A percentile compares a stretch with the other conserved stretches of the same genome.
phyloP scores from a whole-genome alignment of 2,113 vertebrate genomes.

The Maccullochella peelii region DNA sequence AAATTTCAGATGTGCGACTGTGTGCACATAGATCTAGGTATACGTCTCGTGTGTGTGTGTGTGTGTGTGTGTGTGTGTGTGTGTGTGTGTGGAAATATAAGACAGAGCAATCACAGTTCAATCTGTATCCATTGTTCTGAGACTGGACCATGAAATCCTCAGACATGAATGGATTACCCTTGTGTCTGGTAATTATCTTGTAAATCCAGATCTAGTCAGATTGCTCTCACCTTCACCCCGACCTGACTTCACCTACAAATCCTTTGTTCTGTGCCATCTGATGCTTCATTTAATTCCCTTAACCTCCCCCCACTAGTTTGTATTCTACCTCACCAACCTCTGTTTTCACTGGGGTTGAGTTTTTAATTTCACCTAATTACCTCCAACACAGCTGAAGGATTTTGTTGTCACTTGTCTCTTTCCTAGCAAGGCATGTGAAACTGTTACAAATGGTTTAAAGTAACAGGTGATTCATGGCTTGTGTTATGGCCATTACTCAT shows the following conservation, averaged over 20 bases:
- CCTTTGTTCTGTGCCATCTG: constrained; percentile 23
- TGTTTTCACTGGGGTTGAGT: not conserved
- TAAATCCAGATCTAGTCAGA: constrained; percentile 26
- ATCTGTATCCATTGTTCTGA: constrained; percentile 26
- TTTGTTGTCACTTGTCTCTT: constrained; percentile 11
- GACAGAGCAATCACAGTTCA: not conserved
- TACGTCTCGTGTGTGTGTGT: not conserved
- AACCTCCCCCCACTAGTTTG: not conserved
- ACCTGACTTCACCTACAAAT: not conserved
- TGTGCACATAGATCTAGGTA: not conserved
- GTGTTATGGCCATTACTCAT: not conserved
- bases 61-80: not conserved
- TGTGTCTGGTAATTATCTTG: constrained; percentile 22
- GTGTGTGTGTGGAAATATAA: not conserved
- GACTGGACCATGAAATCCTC: constrained; percentile 10
- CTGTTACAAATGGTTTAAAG: constrained; percentile 7
- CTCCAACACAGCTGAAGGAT: constrained; percentile 3
- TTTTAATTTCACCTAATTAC: constrained; percentile 28
- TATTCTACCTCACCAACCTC: not conserved
- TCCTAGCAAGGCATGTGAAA: not conserved
- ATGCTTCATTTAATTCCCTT: constrained; percentile 8
- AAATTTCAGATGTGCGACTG: constrained; percentile 48
- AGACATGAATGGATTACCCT: constrained; percentile 23
- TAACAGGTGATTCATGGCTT: not conserved
- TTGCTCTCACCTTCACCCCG: not conserved